These are phyloP conservation scores for Sinhomidia bicolor DNA, from an alignment of 2,888 invertebrate genomes.

Conservation along the genomic window DNA sequence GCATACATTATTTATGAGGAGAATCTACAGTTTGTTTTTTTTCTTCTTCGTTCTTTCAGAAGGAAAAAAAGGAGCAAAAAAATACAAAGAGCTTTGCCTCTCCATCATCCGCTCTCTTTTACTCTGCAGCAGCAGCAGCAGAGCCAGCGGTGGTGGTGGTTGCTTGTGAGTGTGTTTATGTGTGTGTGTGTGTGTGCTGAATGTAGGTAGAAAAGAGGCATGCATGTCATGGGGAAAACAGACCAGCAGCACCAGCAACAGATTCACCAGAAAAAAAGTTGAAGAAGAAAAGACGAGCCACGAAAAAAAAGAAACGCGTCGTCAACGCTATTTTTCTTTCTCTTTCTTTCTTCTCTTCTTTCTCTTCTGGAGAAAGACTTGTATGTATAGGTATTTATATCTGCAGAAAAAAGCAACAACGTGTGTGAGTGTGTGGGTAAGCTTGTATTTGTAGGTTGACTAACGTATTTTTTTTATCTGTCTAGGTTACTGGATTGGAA, in stretches of 20 bases:
- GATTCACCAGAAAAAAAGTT: constrained; percentile 59
- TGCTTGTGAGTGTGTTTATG: too few relatives aligned
- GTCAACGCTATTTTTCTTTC: background rate
- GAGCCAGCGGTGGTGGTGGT: background rate
- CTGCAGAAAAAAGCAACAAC: background rate
- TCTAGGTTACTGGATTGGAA: background rate
- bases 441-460: constrained; percentile 19
- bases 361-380: constrained; percentile 2
- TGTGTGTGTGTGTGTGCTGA: too few relatives aligned
- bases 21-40: constrained; percentile 70
- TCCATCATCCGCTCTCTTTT: too few relatives aligned
- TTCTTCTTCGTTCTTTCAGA: constrained; percentile 6
- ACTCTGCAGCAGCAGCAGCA: background rate
- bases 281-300: constrained; percentile 15
- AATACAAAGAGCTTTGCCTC: background rate
- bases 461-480: background rate
- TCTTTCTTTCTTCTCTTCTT: background rate
- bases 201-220: constrained; percentile 2
- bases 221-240: constrained; percentile 30
- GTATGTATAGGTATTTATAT: background rate
- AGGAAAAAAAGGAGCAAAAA: constrained; percentile 24
- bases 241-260: constrained; percentile 68
- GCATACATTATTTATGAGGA: constrained; percentile 30
- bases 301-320: constrained; percentile 42
- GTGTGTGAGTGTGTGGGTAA: constrained; percentile 27